Percentiles rank a stretch among this genome's conserved stretches.
These are phyloP conservation scores for Drosophila paulistorum DNA, from an alignment of 1,140 invertebrate genomes.

Conservation along the genomic window DNA sequence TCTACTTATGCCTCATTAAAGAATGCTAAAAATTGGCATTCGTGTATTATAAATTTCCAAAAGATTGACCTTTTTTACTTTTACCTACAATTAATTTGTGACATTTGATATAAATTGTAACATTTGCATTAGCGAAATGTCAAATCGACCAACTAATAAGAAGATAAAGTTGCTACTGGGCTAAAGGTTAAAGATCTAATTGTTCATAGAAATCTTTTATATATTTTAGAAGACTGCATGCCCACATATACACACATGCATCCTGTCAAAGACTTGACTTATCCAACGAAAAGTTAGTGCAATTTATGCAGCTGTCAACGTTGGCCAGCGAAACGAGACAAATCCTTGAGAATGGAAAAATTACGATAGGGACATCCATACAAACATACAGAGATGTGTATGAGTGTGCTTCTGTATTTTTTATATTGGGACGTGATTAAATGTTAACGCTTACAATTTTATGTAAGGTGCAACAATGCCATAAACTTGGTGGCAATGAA, in stretches of 20 bases:
- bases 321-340: conserved; percentile 25
- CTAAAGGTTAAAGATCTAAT: neutral
- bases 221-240: no score
- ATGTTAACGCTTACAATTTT: conserved; percentile 51
- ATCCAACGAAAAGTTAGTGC: conserved; percentile 17
- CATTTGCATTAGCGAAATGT: no score
- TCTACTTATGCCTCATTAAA: no score
- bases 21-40: neutral
- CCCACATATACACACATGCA: neutral
- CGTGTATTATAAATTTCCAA: neutral
- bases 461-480: conserved; percentile 24
- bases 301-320: conserved; percentile 70
- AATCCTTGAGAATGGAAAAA: conserved; percentile 21
- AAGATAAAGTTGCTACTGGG: neutral
- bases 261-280: conserved; percentile 2
- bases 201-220: neutral
- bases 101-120: no score
- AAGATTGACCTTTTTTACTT: no score
- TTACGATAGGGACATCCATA: neutral
- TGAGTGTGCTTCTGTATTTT: conserved; percentile 3
- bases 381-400: neutral
- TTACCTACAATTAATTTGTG: no score
- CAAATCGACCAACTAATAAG: no score
- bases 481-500: conserved; percentile 55
- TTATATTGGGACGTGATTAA: conserved; percentile 56